phyloP scores from a whole-genome alignment of 2,113 vertebrate species.

The Phyllostomus discolor region DNA sequence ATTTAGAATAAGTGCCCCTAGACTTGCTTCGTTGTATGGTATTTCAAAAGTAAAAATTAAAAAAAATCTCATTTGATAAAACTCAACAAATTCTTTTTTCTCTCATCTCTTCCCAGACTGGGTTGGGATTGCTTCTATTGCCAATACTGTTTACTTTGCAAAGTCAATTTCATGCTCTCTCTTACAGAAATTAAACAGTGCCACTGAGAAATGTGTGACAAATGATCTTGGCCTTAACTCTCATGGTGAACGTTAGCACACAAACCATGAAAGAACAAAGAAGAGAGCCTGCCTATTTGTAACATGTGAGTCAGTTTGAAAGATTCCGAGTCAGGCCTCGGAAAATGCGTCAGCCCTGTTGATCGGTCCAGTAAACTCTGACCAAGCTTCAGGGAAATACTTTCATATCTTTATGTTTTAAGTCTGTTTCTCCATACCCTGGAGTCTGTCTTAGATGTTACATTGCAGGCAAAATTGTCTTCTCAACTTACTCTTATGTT shows the following conservation, averaged over 20 bases:
- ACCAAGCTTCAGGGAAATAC: background rate
- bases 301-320: background rate
- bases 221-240: background rate
- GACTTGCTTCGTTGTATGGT: background rate
- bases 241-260: conserved; percentile 5
- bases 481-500: background rate
- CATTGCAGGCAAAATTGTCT: background rate
- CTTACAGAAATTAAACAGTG: conserved; percentile 59
- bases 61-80: conserved; percentile 25
- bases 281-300: conserved; percentile 15
- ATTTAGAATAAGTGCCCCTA: background rate
- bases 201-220: conserved; percentile 38
- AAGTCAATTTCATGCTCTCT: conserved; percentile 55
- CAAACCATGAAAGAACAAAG: background rate
- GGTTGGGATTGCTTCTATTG: conserved; percentile 8
- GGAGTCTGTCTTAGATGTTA: background rate
- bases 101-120: background rate
- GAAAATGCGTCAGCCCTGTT: background rate
- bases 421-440: background rate
- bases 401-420: background rate
- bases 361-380: background rate
- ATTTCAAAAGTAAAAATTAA: background rate
- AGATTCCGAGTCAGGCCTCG: background rate
- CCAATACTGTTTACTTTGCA: conserved; percentile 25
- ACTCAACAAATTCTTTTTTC: background rate